Evolutionary conservation across 1,140 invertebrate genomes (phyloP).

Genomic region (Hylaeus anthracinus): DNA sequence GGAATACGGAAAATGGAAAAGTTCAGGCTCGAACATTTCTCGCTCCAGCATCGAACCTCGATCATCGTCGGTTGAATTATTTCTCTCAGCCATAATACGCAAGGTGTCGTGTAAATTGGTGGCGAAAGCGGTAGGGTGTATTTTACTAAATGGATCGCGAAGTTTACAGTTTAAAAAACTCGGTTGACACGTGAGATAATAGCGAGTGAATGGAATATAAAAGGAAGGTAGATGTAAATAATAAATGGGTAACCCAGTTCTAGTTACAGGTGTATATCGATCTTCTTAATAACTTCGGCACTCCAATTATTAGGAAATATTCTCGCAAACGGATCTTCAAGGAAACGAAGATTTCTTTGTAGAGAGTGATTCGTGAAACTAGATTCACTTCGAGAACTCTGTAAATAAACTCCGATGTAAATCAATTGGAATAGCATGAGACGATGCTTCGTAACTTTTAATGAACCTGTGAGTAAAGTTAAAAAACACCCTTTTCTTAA

Average conservation of each 20-base stretch:
- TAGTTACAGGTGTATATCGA: background rate
- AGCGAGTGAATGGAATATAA: slow-evolving; percentile 5
- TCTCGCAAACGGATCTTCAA: no score
- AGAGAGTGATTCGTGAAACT: background rate
- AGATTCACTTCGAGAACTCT: background rate
- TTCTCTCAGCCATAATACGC: no score
- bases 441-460: no score
- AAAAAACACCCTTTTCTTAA: no score
- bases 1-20: no score
- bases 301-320: slow-evolving; percentile 19
- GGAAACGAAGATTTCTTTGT: no score
- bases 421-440: no score
- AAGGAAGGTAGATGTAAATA: slow-evolving; percentile 4
- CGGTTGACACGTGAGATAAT: background rate
- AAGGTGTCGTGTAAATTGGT: no score
- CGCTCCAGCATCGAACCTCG: background rate
- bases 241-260: slow-evolving; percentile 20
- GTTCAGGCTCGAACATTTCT: background rate
- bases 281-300: background rate
- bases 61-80: background rate
- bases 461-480: no score
- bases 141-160: background rate
- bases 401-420: background rate
- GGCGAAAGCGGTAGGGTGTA: no score
- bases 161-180: background rate